A percentile compares a stretch with the other conserved stretches of the same genome.
phyloP scores from a whole-genome alignment of 2,888 invertebrate genomes.

The Adela reaumurella region DNA sequence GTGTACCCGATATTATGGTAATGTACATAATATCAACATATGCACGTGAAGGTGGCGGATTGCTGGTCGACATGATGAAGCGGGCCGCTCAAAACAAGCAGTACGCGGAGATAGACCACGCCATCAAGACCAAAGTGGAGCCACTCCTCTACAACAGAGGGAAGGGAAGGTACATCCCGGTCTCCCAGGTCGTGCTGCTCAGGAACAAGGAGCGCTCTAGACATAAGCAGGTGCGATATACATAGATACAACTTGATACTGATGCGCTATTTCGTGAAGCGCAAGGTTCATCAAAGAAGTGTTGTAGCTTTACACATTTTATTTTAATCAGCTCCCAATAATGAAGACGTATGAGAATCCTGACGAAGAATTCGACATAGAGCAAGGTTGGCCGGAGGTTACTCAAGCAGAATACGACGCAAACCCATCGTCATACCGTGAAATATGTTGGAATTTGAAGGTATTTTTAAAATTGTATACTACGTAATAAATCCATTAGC shows the following conservation, averaged over 20 bases:
- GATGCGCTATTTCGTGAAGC: no score
- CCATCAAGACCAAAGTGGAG: constrained; percentile 86
- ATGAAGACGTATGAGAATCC: constrained; percentile 79
- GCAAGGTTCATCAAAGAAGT: no score
- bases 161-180: constrained; percentile 84
- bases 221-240: constrained; percentile 78
- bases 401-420: constrained; percentile 58
- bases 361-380: constrained; percentile 79
- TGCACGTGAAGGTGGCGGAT: constrained; percentile 81
- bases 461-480: constrained; percentile 23
- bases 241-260: no score
- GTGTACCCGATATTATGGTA: no score
- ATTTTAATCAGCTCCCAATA: constrained; percentile 72
- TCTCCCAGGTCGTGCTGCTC: constrained; percentile 81
- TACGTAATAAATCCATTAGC: no score
- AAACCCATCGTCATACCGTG: constrained; percentile 71
- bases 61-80: constrained; percentile 92
- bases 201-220: constrained; percentile 82
- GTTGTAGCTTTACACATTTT: no score
- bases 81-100: constrained; percentile 86
- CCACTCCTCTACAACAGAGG: constrained; percentile 94
- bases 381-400: constrained; percentile 69
- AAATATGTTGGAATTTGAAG: constrained; percentile 88
- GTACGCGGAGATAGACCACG: constrained; percentile 88
- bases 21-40: no score